Conservation (phyloP, 2,888 invertebrate species). For the Fabriciana adippe region DNA sequence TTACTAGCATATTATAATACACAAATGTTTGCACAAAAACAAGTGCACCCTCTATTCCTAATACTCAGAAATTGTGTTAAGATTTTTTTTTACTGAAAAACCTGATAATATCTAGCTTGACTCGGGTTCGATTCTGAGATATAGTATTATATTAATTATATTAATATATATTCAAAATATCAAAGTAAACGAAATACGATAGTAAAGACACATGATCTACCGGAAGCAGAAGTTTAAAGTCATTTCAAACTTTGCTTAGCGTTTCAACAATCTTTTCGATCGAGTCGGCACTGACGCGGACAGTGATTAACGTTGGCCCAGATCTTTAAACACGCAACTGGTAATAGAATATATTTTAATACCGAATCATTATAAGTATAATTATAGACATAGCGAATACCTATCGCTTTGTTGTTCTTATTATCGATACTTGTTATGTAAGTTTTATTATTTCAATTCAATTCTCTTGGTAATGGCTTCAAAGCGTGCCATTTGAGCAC, state of each 20-base stretch:
- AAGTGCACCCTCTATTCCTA: too few species aligned
- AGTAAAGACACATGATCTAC: conserved; percentile 20
- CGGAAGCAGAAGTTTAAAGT: conserved; percentile 32
- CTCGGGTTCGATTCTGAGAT: too few species aligned
- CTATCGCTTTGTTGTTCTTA: not conserved
- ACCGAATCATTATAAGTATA: conserved; percentile 16
- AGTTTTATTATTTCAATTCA: too few species aligned
- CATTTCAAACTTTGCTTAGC: conserved; percentile 37
- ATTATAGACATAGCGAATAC: conserved; percentile 2
- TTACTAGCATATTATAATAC: too few species aligned
- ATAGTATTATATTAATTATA: not conserved
- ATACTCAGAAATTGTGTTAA: too few species aligned
- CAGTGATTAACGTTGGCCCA: conserved; percentile 47
- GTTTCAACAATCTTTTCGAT: conserved; percentile 46
- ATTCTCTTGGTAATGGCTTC: too few species aligned
- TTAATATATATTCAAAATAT: not conserved
- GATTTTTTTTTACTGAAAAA: too few species aligned
- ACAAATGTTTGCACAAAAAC: too few species aligned
- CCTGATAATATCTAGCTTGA: too few species aligned
- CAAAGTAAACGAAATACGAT: conserved; percentile 15
- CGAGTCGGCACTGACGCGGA: conserved; percentile 40
- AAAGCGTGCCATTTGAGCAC: too few species aligned
- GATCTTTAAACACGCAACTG: conserved; percentile 46
- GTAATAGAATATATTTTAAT: conserved; percentile 31
- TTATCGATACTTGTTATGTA: too few species aligned